A percentile compares a stretch with the other conserved stretches of the same genome.
Evolutionary conservation across 1,140 invertebrate species (phyloP).

Genomic region (Drosophila insularis): DNA sequence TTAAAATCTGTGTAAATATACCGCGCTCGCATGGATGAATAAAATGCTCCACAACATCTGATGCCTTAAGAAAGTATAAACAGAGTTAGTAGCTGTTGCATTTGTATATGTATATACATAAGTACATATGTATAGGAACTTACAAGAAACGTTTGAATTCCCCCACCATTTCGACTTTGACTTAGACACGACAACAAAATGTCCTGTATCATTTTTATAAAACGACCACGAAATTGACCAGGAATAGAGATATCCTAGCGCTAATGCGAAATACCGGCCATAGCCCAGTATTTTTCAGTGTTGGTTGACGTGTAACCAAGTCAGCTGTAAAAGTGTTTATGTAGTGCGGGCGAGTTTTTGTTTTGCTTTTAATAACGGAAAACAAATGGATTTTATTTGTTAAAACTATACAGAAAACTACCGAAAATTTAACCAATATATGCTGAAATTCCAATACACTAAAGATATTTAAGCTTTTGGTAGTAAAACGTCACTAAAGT

Average conservation of each 20-base stretch:
- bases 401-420: not conserved
- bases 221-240: not conserved
- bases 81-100: too few relatives aligned
- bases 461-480: too few relatives aligned
- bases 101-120: not conserved
- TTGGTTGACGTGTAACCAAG: too few relatives aligned
- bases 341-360: not conserved
- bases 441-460: too few relatives aligned
- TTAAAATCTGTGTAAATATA: slow-evolving; percentile 65
- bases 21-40: slow-evolving; percentile 75
- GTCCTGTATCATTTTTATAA: slow-evolving; percentile 70
- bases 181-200: slow-evolving; percentile 69
- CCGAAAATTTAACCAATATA: not conserved
- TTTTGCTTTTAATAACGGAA: not conserved
- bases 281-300: too few relatives aligned
- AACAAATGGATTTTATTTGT: not conserved
- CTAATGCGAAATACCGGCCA: too few relatives aligned
- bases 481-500: not conserved
- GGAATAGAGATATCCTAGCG: too few relatives aligned
- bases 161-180: slow-evolving; percentile 34
- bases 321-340: not conserved
- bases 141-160: slow-evolving; percentile 63
- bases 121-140: slow-evolving; percentile 14
- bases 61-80: slow-evolving; percentile 19
- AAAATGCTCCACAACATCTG: slow-evolving; percentile 51